Evolutionary conservation across 2,888 invertebrate species (phyloP), one percentile per base, ranked within the genome.

Genomic region (Conops quadrifasciatus): DNA sequence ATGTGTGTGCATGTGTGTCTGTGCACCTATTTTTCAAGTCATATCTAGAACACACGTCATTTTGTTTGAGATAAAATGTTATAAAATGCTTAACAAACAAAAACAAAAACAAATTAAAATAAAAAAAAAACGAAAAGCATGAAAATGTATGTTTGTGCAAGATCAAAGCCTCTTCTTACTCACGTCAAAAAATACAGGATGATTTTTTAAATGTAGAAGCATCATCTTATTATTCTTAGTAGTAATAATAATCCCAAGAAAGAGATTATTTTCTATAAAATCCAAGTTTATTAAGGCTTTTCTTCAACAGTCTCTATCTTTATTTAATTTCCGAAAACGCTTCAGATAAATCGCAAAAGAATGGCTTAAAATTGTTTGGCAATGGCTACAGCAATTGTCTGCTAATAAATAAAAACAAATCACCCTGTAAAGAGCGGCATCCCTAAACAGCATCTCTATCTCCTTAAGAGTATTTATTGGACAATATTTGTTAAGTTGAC

Each of bases 31-130:
- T 71, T 71, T 66, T 36, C 16, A 58, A 28, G 21, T 71, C 66
- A 36, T 71, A 71, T 71, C 71, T 71, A 71, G 71, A 71, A 66
- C 66, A 70, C 69, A 67, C 66, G 72, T 72, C 72, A 72, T 59
- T 71, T 66, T 65, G 60, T 68, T 49, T 68, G 49, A 60, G 68
- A 68, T 68, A 68, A 68, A 68, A 62, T 30, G 51, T 16, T 62
- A 66, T 66, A 51, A 67, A 63, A n/a, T 26, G 15, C 21, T 7
- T 45, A 63, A 24, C 24, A 21, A 15, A 36, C 43, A 36, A 62
- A 62, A 19, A 9, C 36, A 36, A 36, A 4, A 36, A 36, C 11
- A 11, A 63, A 45, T 43, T n/a, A 43, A 45, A 36, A 19, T 16
- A 62, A 36, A 62, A n/a, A 43, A 13, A 36, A 19, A 43, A n/a